Base-by-base conservation (phyloP, 2,113 vertebrate species). In the Scortum barcoo region DNA sequence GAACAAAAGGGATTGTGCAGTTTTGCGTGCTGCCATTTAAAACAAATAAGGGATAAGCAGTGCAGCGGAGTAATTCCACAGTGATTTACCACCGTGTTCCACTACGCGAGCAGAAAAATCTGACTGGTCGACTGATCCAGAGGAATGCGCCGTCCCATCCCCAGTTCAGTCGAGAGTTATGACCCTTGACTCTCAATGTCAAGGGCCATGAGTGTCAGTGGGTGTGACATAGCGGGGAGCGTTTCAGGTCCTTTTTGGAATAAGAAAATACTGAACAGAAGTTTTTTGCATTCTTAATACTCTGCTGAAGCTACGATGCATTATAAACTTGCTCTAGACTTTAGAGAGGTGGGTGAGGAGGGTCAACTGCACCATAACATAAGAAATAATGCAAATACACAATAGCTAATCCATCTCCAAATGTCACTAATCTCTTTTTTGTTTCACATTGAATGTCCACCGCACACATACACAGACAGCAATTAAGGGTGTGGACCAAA, bases 401-500 rank as follows among this genome's bases (percentile, higher is more conserved):
- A 40, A 75, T 63, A 44, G 50, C 30, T 46, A 76, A 75, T 81
- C 74, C 77, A 70, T 78, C 38, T 71, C 50, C 73, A 85, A 85
- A 86, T 83, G 56, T 78, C 50, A 30, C 67, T 84, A 89, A 91
- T 89, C 86, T 66, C 38, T 62, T 66, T 83, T 88, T 77, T 72
- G 63, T 85, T 72, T 83, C 26, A n/a, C 33, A 38, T 26, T 81
- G 62, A 81, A 63, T 75, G 30, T 53, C 58, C 71, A 40, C 36
- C 66, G 20, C 30, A 54, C 44, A 38, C 44, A 78, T 70, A 79
- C 79, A 85, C 22, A 56, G 63, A 58, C 82, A 76, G 66, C 86
- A 92, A 90, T 92, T 88, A 92, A 72, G 76, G 33, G 40, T 75
- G 80, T 16, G 0, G 88, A 56, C 89, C 50, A 86, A 90, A 91